Evolutionary conservation across 2,113 vertebrate genomes (phyloP).

Genomic region (Tauraco erythrolophus): DNA sequence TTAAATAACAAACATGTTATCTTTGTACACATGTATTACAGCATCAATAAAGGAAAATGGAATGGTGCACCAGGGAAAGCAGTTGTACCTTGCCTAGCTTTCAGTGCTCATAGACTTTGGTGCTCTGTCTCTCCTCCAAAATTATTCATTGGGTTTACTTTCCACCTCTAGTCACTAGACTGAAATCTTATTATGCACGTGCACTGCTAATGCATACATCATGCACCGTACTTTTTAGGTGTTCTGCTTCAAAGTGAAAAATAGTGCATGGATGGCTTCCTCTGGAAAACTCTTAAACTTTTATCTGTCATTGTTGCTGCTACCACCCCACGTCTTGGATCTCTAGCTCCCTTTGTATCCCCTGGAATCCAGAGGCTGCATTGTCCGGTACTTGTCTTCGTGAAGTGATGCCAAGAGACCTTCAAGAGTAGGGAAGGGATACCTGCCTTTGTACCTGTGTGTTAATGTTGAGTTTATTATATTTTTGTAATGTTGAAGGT

Average conservation of each 20-base stretch:
- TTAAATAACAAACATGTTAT: not conserved
- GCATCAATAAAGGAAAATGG: not conserved
- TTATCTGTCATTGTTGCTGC: not conserved
- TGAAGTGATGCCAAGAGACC: not conserved
- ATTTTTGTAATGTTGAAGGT: not conserved
- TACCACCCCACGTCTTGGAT: not conserved
- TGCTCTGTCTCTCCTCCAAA: not conserved
- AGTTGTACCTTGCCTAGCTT: not conserved
- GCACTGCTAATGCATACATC: not conserved
- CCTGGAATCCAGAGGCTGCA: not conserved
- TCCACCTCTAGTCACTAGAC: not conserved
- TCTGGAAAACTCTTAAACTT: not conserved
- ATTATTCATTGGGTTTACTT: not conserved
- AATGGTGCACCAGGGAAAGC: not conserved
- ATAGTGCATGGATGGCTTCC: not conserved
- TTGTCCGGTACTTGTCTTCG: not conserved
- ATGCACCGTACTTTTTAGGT: not conserved
- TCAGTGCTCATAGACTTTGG: not conserved
- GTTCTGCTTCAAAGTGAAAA: not conserved
- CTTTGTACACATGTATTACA: not conserved
- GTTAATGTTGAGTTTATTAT: not conserved
- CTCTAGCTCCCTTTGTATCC: not conserved
- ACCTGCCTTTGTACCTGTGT: not conserved
- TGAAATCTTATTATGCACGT: fast-evolving
- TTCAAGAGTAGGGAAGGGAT: not conserved